Percentiles rank a stretch among this genome's conserved stretches.
These are phyloP conservation scores for Parnassius orleans DNA, from an alignment of 2,888 invertebrate genomes.

Conservation along the genomic window DNA sequence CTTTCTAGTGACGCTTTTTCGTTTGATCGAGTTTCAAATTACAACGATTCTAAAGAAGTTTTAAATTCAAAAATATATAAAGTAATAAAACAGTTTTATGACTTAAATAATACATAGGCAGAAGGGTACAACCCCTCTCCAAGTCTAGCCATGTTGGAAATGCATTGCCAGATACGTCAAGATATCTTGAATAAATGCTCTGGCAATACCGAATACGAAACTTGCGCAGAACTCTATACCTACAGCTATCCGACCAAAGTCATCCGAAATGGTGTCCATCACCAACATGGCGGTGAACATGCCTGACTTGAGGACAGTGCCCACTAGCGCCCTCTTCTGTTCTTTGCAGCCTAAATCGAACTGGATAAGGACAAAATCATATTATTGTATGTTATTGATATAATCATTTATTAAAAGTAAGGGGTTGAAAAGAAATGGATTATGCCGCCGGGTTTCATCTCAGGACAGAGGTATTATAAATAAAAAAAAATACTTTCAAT, in stretches of 20 bases:
- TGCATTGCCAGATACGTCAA: conserved; percentile 77
- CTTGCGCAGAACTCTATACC: conserved; percentile 75
- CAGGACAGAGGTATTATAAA: no score
- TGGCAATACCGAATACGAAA: conserved; percentile 78
- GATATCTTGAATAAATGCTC: conserved; percentile 80
- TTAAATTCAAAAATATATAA: no score
- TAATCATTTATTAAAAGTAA: no score
- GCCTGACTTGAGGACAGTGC: conserved; percentile 85
- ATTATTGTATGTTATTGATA: no score
- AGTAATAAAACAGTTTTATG: not conserved
- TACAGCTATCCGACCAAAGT: conserved; percentile 84
- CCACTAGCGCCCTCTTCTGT: conserved; percentile 88
- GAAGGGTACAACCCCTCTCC: conserved; percentile 82
- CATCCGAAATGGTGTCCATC: conserved; percentile 87
- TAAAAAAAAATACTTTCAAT: no score
- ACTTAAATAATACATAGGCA: conserved; percentile 82
- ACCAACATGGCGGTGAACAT: conserved; percentile 87
- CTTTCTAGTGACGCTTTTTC: no score
- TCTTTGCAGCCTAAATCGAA: conserved; percentile 83
- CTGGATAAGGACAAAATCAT: conserved; percentile 7
- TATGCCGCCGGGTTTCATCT: no score
- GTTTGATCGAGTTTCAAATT: no score
- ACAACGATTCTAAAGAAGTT: no score
- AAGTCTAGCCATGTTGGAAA: conserved; percentile 79
- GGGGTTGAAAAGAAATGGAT: no score